Evolutionary conservation across 2,888 invertebrate genomes (phyloP).

Genomic region (Eristalinus sepulchralis): DNA sequence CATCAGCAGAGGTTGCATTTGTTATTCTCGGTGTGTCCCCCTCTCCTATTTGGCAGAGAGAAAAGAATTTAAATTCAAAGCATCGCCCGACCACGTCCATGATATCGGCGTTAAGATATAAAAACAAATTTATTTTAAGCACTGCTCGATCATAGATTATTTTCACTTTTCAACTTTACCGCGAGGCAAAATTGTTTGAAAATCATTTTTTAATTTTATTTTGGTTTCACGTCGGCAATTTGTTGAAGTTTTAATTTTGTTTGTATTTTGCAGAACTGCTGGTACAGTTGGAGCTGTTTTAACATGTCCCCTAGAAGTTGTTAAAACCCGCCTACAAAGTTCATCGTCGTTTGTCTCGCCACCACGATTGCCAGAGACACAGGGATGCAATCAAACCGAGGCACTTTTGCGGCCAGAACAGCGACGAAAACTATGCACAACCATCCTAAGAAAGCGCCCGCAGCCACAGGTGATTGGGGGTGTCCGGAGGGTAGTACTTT

Average conservation of each 20-base stretch:
- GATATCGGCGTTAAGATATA: constrained; percentile 18
- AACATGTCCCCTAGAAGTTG: constrained; percentile 98
- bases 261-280: constrained; percentile 87
- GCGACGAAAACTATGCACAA: constrained; percentile 89
- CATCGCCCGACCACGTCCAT: neutral
- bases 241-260: constrained; percentile 42
- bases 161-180: constrained; percentile 9
- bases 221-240: neutral
- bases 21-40: constrained; percentile 4
- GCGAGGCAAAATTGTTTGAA: neutral
- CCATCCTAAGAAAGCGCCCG: constrained; percentile 85
- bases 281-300: constrained; percentile 98
- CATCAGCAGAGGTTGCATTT: constrained; percentile 2
- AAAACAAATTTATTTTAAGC: constrained; percentile 49
- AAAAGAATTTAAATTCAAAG: constrained; percentile 19
- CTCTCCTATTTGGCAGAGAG: constrained; percentile 36
- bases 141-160: neutral
- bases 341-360: constrained; percentile 86
- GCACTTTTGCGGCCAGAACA: constrained; percentile 84
- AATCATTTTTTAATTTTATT: neutral
- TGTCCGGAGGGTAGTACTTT: constrained; percentile 81
- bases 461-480: constrained; percentile 84
- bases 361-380: constrained; percentile 80
- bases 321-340: constrained; percentile 98
- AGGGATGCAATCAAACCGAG: constrained; percentile 80